phyloP scores from a whole-genome alignment of 2,113 vertebrate species.

The Gambusia holbrooki region DNA sequence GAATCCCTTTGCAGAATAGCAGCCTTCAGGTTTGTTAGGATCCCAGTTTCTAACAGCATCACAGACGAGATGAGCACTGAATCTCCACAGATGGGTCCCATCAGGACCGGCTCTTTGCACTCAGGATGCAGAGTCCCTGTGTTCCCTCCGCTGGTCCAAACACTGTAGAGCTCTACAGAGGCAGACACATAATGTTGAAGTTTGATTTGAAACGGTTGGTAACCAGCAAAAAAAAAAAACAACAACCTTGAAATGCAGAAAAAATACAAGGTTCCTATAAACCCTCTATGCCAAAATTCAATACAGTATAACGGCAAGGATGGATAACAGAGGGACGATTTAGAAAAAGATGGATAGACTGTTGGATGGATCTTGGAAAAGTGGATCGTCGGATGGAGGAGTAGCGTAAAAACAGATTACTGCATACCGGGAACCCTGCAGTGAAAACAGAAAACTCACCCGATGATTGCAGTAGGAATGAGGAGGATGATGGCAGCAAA shows the following conservation, averaged over 20 bases:
- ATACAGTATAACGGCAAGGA: too few relatives aligned
- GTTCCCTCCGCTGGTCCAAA: conserved; percentile 62
- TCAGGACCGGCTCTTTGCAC: conserved; percentile 1
- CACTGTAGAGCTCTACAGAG: conserved; percentile 79
- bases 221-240: neutral
- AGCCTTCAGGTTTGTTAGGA: neutral
- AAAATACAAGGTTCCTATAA: too few relatives aligned
- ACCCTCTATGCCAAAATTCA: too few relatives aligned
- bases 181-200: conserved; percentile 1
- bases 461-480: conserved; percentile 86
- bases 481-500: conserved; percentile 87
- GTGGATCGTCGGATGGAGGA: too few relatives aligned
- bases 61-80: neutral
- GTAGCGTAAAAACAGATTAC: too few relatives aligned
- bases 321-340: too few relatives aligned
- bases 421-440: too few relatives aligned
- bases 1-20: neutral
- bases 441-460: conserved; percentile 78
- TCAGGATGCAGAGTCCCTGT: conserved; percentile 56
- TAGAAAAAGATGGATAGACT: neutral
- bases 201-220: neutral
- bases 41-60: conserved; percentile 1
- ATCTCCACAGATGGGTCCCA: too few relatives aligned
- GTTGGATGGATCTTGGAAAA: too few relatives aligned
- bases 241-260: too few relatives aligned